These are phyloP conservation scores for Odontothrips loti DNA, from an alignment of 2,888 invertebrate species.

Conservation along the genomic window DNA sequence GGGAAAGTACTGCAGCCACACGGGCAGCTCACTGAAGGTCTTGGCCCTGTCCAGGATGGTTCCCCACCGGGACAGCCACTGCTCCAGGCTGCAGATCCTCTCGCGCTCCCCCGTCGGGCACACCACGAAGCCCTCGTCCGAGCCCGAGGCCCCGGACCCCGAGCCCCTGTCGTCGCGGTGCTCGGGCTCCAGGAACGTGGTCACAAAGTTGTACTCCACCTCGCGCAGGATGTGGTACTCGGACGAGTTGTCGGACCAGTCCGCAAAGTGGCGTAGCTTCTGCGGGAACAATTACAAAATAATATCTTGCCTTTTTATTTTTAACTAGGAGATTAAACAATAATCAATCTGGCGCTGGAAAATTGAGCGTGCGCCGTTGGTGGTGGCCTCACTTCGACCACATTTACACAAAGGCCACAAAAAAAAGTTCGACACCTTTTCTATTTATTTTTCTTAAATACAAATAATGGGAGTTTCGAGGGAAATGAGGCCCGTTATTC, in stretches of 20 bases:
- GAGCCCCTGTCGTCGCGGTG: neutral
- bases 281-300: slow-evolving; percentile 40
- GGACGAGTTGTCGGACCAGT: slow-evolving; percentile 68
- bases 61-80: slow-evolving; percentile 68
- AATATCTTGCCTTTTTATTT: too few species aligned
- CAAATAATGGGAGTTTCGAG: too few species aligned
- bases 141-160: neutral
- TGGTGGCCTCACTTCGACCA: too few species aligned
- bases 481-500: too few species aligned
- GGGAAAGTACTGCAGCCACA: slow-evolving; percentile 70
- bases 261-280: slow-evolving; percentile 66
- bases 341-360: too few species aligned
- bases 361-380: too few species aligned
- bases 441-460: too few species aligned
- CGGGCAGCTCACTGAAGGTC: slow-evolving; percentile 60
- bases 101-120: neutral
- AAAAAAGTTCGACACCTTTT: too few species aligned
- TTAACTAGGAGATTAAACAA: too few species aligned
- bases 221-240: slow-evolving; percentile 68
- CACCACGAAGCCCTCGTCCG: neutral
- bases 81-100: slow-evolving; percentile 50
- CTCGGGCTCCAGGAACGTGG: slow-evolving; percentile 55
- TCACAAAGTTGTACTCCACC: slow-evolving; percentile 66
- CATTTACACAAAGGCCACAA: too few species aligned
- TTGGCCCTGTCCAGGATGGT: slow-evolving; percentile 52